phyloP scores from a whole-genome alignment of 1,140 invertebrate species.

The Condylostylus longicornis region DNA sequence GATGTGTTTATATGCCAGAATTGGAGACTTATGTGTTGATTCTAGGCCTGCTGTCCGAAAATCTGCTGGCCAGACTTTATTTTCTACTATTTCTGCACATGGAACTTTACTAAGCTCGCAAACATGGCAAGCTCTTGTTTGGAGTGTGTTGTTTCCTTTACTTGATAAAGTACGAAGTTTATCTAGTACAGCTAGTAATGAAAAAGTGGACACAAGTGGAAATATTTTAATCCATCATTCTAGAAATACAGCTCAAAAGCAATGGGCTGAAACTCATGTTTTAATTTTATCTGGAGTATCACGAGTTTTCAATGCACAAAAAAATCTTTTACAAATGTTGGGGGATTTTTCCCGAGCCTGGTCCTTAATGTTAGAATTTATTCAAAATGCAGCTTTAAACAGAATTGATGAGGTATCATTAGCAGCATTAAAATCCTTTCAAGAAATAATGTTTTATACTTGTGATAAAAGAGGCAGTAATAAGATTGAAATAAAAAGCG shows the following conservation, averaged over 20 bases:
- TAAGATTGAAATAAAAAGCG: constrained; percentile 20
- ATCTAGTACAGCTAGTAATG: constrained; percentile 82
- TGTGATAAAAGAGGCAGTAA: too few relatives aligned
- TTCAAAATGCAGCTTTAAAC: constrained; percentile 79
- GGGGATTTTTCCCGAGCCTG: constrained; percentile 87
- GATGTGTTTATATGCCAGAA: constrained; percentile 84
- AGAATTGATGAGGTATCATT: constrained; percentile 91
- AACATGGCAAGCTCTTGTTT: constrained; percentile 81
- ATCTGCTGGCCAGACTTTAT: constrained; percentile 95
- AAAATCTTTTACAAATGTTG: constrained; percentile 64
- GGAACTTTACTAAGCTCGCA: constrained; percentile 69
- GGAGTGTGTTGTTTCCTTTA: constrained; percentile 89
- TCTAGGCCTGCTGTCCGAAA: constrained; percentile 87
- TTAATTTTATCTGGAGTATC: constrained; percentile 47
- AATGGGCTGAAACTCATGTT: constrained; percentile 95
- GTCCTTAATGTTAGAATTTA: constrained; percentile 82
- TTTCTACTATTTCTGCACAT: constrained; percentile 93
- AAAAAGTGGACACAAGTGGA: constrained; percentile 81
- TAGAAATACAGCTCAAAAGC: constrained; percentile 95
- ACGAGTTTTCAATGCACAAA: constrained; percentile 77
- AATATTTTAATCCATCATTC: constrained; percentile 98
- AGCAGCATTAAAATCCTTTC: constrained; percentile 86
- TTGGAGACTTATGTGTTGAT: constrained; percentile 86
- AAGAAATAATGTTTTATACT: constrained; percentile 66
- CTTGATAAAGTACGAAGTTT: constrained; percentile 81